Percentiles rank a stretch among this genome's conserved stretches.
Evolutionary conservation across 1,140 invertebrate species (phyloP).

Genomic region (Drosophila lacteicornis): DNA sequence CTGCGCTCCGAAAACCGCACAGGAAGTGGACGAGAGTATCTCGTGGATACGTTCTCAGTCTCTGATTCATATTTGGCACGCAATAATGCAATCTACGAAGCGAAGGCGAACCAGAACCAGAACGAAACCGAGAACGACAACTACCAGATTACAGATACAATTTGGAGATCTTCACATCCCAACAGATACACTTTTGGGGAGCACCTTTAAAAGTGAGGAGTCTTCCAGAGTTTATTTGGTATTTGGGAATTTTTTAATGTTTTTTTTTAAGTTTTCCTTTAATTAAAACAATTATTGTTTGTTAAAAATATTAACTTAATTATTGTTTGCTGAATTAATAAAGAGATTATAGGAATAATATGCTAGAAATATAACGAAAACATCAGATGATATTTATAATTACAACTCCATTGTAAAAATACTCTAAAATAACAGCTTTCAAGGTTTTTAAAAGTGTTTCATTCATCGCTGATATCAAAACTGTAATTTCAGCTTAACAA

Average conservation of each 20-base stretch:
- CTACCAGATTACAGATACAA: conserved; percentile 16
- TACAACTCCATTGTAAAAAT: background rate
- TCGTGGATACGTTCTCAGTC: conserved; percentile 32
- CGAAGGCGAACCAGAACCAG: conserved; percentile 8
- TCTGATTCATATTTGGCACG: conserved; percentile 79
- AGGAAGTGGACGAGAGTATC: conserved; percentile 55
- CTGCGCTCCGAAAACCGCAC: conserved; percentile 48
- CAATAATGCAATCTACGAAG: conserved; percentile 73
- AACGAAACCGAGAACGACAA: conserved; percentile 14
- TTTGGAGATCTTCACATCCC: conserved; percentile 10
- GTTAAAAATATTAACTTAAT: too few species aligned
- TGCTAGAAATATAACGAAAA: too few species aligned
- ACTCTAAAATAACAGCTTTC: background rate
- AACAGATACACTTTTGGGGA: background rate
- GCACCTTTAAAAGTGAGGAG: background rate
- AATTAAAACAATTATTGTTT: too few species aligned
- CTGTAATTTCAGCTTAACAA: conserved; percentile 1
- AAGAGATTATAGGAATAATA: background rate
- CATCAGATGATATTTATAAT: too few species aligned
- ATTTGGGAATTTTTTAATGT: background rate
- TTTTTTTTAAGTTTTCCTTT: background rate
- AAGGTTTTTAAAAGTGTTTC: background rate
- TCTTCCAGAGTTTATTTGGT: background rate
- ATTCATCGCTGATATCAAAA: background rate
- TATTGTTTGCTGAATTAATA: background rate